Base-by-base conservation (phyloP, 2,888 invertebrate genomes). In the Napeogenes sylphis region DNA sequence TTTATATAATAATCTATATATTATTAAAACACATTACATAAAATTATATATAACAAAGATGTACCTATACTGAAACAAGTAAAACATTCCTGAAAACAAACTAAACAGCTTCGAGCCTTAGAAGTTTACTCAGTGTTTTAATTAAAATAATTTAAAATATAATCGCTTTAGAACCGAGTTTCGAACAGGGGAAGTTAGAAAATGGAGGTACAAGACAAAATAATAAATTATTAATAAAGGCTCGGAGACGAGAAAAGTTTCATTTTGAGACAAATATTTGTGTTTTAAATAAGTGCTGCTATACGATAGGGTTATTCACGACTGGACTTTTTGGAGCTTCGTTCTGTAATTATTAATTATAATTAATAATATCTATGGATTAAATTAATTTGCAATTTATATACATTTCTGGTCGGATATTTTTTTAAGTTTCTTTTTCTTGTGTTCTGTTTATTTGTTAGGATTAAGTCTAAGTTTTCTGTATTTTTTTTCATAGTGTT, bases 161-260 rank as follows among this genome's bases (percentile, higher is more conserved):
- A 90, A 90, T 90, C 90, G 89, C 89, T 89, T 87, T 88, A 88
- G 79, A 85, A 82, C 77, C 76, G 75, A 73, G 84, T 85, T 83
- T 74, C 80, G 84, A 87, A 88, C 87, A 85, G 87, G 89, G 83
- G 85, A 88, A 89, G 87, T 90, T 89, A 78, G 71, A 76, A 85
- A 87, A 85, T 80, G 83, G 77, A 79, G 82, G 78, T 82, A 78
- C 87, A 89, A 90, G 90, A 90, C 90, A 90, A 89, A 90, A 90
- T 90, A 90, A 90, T 90, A 90, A 89, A 90, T 90, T 90, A 90
- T 90, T 90, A 90, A 90, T 90, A 90, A 88, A 81, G 82, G 87
- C 84, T 79, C 79, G 82, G 84, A 87, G 88, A 88, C 84, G 83
- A 82, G 83, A 87, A 89, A 90, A 90, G 88, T 90, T 90, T 85